phyloP scores from a whole-genome alignment of 2,888 invertebrate species.

The Hemicrepidius hirtus region DNA sequence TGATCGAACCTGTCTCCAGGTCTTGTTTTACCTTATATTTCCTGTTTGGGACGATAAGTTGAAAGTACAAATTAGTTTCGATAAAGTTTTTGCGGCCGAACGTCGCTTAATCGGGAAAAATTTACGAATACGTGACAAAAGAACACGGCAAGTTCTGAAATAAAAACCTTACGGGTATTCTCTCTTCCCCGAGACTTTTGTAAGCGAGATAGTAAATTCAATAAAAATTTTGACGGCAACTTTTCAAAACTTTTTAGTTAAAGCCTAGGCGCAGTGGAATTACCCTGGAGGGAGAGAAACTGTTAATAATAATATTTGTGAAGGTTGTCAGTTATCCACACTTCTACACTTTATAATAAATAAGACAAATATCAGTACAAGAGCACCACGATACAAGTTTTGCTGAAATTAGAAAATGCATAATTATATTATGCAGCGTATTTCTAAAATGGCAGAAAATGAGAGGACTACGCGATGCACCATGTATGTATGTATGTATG shows the following conservation, averaged over 20 bases:
- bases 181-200: background rate
- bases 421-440: too few relatives aligned
- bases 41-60: background rate
- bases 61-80: conserved; percentile 1
- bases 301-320: background rate
- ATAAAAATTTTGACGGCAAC: conserved; percentile 16
- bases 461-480: too few relatives aligned
- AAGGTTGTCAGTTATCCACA: conserved; percentile 13
- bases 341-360: background rate
- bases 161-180: conserved; percentile 26
- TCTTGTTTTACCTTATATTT: background rate
- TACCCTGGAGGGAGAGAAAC: background rate
- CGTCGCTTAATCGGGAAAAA: background rate
- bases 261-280: background rate
- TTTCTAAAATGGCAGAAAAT: too few relatives aligned
- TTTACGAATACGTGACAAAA: background rate
- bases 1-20: background rate
- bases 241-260: conserved; percentile 4
- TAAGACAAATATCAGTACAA: background rate
- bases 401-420: too few relatives aligned
- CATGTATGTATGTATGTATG: too few relatives aligned
- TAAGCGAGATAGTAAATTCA: conserved; percentile 2
- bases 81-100: background rate
- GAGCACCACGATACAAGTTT: too few relatives aligned
- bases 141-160: conserved; percentile 1